phyloP scores from a whole-genome alignment of 1,140 invertebrate genomes.

The Meloidogyne hapla region DNA sequence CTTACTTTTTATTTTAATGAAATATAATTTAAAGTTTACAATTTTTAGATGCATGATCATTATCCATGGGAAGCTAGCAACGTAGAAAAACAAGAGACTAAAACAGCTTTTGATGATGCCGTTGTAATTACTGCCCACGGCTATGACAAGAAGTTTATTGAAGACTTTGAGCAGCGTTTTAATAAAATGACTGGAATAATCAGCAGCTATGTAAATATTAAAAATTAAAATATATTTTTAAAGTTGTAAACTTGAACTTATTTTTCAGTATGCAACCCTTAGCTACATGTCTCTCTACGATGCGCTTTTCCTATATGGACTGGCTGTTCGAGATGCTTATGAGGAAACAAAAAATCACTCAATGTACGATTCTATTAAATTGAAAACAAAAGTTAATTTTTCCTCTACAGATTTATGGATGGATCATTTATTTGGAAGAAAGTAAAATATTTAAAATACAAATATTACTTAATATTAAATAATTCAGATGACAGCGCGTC shows the following conservation, averaged over 20 bases:
- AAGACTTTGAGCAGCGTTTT: conserved; percentile 59
- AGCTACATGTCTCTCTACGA: conserved; percentile 62
- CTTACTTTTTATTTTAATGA: not conserved
- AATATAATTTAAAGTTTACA: not conserved
- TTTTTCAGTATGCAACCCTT: conserved; percentile 61
- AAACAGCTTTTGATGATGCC: conserved; percentile 55
- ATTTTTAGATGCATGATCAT: conserved; percentile 57
- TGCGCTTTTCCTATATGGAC: conserved; percentile 60
- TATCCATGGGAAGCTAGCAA: conserved; percentile 63
- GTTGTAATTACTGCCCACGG: conserved; percentile 62
- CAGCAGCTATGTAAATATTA: conserved; percentile 52
- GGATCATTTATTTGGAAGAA: conserved; percentile 58
- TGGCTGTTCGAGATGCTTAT: conserved; percentile 61
- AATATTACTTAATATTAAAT: not conserved
- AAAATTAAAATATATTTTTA: not conserved
- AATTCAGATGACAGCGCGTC: conserved; percentile 56
- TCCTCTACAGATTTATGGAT: conserved; percentile 51
- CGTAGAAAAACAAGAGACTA: conserved; percentile 60
- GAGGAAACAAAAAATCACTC: conserved; percentile 53
- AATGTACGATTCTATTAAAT: not conserved
- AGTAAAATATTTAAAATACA: not conserved
- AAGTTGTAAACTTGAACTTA: not conserved
- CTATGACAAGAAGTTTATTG: conserved; percentile 63
- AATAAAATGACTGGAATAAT: conserved; percentile 58
- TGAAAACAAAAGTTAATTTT: not conserved